Base-by-base conservation (phyloP, 2,888 invertebrate genomes). In the Trimorus sp. region DNA sequence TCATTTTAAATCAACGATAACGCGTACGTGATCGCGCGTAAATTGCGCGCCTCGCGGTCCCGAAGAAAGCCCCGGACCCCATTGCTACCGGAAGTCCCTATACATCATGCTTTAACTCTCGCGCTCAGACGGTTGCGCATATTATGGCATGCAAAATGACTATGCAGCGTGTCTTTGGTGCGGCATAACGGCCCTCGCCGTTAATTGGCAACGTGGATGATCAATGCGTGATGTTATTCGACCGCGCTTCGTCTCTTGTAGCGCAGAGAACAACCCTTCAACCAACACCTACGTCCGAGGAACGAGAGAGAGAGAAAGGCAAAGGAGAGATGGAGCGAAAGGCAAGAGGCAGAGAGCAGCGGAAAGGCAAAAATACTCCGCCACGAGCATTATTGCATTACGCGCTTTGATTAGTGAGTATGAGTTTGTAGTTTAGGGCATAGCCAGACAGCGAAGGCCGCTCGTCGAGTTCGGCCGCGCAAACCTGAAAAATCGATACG, bases 201-300 rank as follows among this genome's bases (percentile, higher is more conserved):
- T 88, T 89, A 89, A 89, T 90, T 89, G 89, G 89, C 89, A 86
- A 77, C 82, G 76, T 62, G 84, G 78, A 88, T 88, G 89, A 89
- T 90, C 87, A 88, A 90, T 89, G 88, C 79, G 84, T 84, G 84
- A 86, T 86, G 85, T 86, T 86, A 87, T 86, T 87, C 84, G 86
- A 84, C 79, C 76, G 83, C 75, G 58, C 77, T 60, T 59, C 80
- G 51, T 77, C 83, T 80, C 84, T 66, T 71, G 71, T 63, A 77
- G 66, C 59, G 69, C 26, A 42, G 54, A 63, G 49, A 60, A 58
- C 53, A 74, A 71, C 79, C 82, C 82, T 82, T 82, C 62, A 62
- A 59, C 63, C 79, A 76, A 77, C 82, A 78, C 83, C 79, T 79
- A 79, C 82, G 53, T 54, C 38, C 9, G 62, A 48, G n/a, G 11